Evolutionary conservation across 92 coral and sea anemone genomes (phyloP), one percentile per base, ranked within the genome.

Genomic region (Epizoanthus fatuus): DNA sequence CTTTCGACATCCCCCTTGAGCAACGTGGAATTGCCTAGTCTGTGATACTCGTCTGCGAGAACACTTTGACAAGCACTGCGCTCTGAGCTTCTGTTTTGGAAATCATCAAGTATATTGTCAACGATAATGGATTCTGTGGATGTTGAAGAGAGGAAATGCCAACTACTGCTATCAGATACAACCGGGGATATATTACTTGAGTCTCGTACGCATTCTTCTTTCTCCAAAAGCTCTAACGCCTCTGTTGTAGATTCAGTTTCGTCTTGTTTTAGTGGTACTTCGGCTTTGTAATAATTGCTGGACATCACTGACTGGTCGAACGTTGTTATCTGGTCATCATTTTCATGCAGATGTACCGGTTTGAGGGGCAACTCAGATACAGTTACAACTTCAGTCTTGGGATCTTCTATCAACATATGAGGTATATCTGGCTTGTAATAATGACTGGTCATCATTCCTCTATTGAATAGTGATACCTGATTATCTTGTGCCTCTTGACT

Each of bases 161-260:
- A 62, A 20, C 68, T 42, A 63, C 64, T 13, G n/a, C 35, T 54
- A 52, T 74, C 19, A 52, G 79, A 54, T 52, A 54, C 17, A 56
- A 57, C 54, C 5, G 70, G 40, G n/a, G 68, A n/a, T 39, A 5
- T 19, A 35, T 19, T 40, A 8, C 2, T 17, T 60, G 58, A 44
- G 9, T 4, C 17, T 17, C 10, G 70, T 22, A 40, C 3, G 0
- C 22, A 25, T 42, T 77, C 82, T 7, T 60, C 22, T 44, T 60
- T 37, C 38, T 62, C 29, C 7, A 58, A 39, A 37, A 20, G 19
- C 13, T 5, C 20, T 3, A 35, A 10, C n/a, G 44, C 57, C 8
- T 40, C 57, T 40, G 58, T 60, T 60, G 15, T 42, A 35, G 14
- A 9, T 1, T 40, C 1, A 39, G 7, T 19, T 42, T 37, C 10